Evolutionary conservation across 1,140 invertebrate species (phyloP).

Genomic region (Caenorhabditis tropicalis): DNA sequence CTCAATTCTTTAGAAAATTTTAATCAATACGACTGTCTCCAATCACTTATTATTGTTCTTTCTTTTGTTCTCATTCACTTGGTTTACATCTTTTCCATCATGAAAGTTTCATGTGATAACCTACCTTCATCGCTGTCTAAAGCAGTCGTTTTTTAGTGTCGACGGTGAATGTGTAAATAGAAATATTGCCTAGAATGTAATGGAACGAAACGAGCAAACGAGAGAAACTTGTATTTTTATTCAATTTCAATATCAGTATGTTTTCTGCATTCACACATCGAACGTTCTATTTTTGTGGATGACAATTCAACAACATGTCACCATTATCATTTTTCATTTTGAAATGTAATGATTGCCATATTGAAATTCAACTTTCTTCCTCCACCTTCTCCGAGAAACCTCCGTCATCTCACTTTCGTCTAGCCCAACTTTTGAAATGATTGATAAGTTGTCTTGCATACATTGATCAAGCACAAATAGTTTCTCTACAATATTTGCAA

Average conservation of each 20-base stretch:
- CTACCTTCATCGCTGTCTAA: neutral
- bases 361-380: too few relatives aligned
- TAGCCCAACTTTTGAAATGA: neutral
- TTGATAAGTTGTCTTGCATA: neutral
- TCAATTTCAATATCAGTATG: too few relatives aligned
- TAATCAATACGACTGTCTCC: neutral
- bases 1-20: neutral
- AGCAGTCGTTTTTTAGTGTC: neutral
- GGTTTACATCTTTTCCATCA: neutral
- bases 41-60: neutral
- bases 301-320: too few relatives aligned
- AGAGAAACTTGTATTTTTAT: too few relatives aligned
- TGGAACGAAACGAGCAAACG: neutral
- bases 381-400: too few relatives aligned
- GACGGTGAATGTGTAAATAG: neutral
- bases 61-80: neutral
- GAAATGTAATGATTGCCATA: too few relatives aligned
- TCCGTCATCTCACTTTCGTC: neutral
- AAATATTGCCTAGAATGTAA: neutral
- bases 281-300: too few relatives aligned
- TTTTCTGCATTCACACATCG: too few relatives aligned
- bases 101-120: neutral
- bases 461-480: neutral
- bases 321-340: too few relatives aligned
- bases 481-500: constrained; percentile 6